Evolutionary conservation across 2,797 vertebrate species (phyloP), one percentile per base, ranked within the genome.

Genomic region (Dromococcyx pavoninus): DNA sequence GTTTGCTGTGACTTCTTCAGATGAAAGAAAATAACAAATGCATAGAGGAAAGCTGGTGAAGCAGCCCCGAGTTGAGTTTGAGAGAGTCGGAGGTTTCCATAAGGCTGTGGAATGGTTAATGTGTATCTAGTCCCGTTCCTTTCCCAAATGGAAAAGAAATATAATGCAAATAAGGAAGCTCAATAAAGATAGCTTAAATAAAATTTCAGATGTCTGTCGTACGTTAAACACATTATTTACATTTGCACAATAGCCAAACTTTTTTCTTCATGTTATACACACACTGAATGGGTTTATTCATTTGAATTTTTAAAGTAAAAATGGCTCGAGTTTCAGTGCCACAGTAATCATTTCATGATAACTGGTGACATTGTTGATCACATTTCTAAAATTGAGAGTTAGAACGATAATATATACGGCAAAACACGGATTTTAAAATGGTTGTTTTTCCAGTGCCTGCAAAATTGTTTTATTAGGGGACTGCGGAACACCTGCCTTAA

Each of bases 401-500:
- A 96, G 96, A 97, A 97, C 13, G 96, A 96, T 98, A 97, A 97
- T 97, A 97, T 96, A 97, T 93, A 97, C 96, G 95, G 97, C 98
- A 98, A 98, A 98, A 97, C 97, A 95, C 97, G 96, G 97, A 97
- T 98, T 98, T 98, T 97, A 98, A 98, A 99, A 99, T 98, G 98
- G 98, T 98, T 98, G 98, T 98, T 99, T 99, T 99, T 99, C 97
- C 98, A 98, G 96, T 98, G 98, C 98, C 99, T 99, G 98, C 97
- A 97, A 99, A 99, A 99, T 99, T 99, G 99, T 99, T 99, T 99
- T 99, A 99, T 99, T 99, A 99, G 98, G 98, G 98, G 98, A 98
- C 98, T 98, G 98, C 97, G 89, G 98, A 99, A 99, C 99, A 99
- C 99, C 99, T 99, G 99, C 99, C 99, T 99, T 99, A 99, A 99